phyloP scores from a whole-genome alignment of 2,888 invertebrate species.

The Rhopalosiphum nymphaeae region DNA sequence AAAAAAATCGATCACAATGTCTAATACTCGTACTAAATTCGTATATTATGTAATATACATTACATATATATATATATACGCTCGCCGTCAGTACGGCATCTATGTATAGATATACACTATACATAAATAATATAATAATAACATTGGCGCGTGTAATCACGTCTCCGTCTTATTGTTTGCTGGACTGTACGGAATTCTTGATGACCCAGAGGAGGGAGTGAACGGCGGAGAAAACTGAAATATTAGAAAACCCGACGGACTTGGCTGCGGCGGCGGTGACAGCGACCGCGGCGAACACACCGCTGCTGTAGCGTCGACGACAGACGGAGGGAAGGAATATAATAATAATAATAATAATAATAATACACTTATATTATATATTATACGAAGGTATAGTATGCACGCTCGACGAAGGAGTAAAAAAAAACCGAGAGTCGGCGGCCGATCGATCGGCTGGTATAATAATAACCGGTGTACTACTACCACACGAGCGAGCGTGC shows the following conservation, averaged over 20 bases:
- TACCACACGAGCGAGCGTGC: conserved; percentile 20
- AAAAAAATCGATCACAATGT: background rate
- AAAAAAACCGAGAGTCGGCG: conserved; percentile 54
- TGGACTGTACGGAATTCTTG: conserved; percentile 19
- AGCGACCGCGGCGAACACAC: background rate
- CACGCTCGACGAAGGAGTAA: background rate
- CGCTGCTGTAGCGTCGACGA: background rate
- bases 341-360: background rate
- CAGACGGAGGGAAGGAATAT: background rate
- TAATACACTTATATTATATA: background rate
- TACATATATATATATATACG: background rate
- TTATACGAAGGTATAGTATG: background rate
- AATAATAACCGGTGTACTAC: conserved; percentile 34
- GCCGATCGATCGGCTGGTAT: conserved; percentile 43
- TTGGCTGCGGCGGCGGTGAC: background rate
- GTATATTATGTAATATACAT: background rate
- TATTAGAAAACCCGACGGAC: conserved; percentile 45
- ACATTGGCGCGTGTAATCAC: conserved; percentile 13
- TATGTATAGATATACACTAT: background rate
- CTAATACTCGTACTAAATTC: background rate
- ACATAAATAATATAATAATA: background rate
- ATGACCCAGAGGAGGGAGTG: background rate
- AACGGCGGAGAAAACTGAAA: conserved; percentile 38
- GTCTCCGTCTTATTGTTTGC: conserved; percentile 31
- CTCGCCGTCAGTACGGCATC: background rate